Percentiles rank a stretch among this genome's conserved stretches.
phyloP scores from a whole-genome alignment of 2,888 invertebrate species.

The Calephelis perditalis region DNA sequence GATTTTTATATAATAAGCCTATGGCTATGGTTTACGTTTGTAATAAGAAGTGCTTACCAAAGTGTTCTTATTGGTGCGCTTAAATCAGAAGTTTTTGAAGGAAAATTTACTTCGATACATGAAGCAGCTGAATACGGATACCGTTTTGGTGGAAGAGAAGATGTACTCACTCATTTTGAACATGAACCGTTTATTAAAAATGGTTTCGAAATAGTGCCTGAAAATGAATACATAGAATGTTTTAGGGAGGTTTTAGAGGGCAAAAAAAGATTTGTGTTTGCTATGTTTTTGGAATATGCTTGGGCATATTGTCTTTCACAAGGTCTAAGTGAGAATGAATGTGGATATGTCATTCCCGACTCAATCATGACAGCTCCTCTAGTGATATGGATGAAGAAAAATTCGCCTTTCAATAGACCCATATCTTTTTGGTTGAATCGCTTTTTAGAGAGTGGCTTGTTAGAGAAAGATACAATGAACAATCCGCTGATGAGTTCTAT shows the following conservation, averaged over 20 bases:
- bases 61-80: constrained; percentile 57
- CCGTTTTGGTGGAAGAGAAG: constrained; percentile 49
- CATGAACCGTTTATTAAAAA: constrained; percentile 48
- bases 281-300: constrained; percentile 54
- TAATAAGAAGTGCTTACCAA: constrained; percentile 56
- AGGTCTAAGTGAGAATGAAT: constrained; percentile 50
- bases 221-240: constrained; percentile 45
- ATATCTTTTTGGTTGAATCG: constrained; percentile 49
- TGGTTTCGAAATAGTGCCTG: constrained; percentile 45
- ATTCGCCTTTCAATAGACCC: constrained; percentile 46
- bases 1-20: constrained; percentile 54
- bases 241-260: constrained; percentile 47
- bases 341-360: constrained; percentile 53
- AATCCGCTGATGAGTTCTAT: constrained; percentile 33
- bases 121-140: constrained; percentile 49
- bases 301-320: constrained; percentile 47
- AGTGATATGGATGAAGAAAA: constrained; percentile 53
- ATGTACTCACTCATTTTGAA: constrained; percentile 51
- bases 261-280: constrained; percentile 47
- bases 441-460: constrained; percentile 50
- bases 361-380: constrained; percentile 54
- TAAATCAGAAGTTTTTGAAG: constrained; percentile 48
- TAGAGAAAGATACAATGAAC: constrained; percentile 40
- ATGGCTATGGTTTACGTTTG: constrained; percentile 62
- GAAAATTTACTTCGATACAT: constrained; percentile 46